phyloP scores from a whole-genome alignment of 2,113 vertebrate species.

The Gavialis gangeticus region DNA sequence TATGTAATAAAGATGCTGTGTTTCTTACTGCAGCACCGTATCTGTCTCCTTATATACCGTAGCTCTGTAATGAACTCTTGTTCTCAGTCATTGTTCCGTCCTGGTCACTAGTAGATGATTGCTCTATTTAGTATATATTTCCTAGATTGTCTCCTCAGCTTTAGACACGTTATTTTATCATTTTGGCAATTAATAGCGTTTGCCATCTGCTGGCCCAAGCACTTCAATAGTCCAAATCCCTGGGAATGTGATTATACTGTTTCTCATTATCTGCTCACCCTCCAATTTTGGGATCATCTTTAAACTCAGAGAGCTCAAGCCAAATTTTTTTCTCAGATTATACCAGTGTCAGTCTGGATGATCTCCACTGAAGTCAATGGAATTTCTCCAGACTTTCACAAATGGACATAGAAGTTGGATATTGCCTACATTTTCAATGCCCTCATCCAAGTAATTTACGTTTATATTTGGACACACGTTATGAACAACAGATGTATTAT shows the following conservation, averaged over 20 bases:
- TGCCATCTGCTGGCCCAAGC: conserved; percentile 40
- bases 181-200: conserved; percentile 51
- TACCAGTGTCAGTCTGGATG: conserved; percentile 18
- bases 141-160: conserved; percentile 33
- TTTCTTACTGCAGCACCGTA: neutral
- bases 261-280: conserved; percentile 48
- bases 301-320: conserved; percentile 21
- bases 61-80: neutral
- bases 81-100: conserved; percentile 24
- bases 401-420: conserved; percentile 50
- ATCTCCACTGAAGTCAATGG: conserved; percentile 21
- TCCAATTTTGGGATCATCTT: conserved; percentile 27
- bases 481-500: conserved; percentile 64
- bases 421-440: conserved; percentile 60
- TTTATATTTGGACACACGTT: conserved; percentile 45
- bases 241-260: conserved; percentile 2
- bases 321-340: conserved; percentile 27
- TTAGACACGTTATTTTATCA: conserved; percentile 59
- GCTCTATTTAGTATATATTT: conserved; percentile 35
- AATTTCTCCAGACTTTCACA: conserved; percentile 55
- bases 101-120: neutral
- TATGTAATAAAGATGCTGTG: neutral
- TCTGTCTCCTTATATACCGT: neutral
- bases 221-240: conserved; percentile 41
- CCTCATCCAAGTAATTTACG: conserved; percentile 45